Evolutionary conservation across 2,797 vertebrate genomes (phyloP), one percentile per base, ranked within the genome.

Genomic region (Enteromius radiatus): DNA sequence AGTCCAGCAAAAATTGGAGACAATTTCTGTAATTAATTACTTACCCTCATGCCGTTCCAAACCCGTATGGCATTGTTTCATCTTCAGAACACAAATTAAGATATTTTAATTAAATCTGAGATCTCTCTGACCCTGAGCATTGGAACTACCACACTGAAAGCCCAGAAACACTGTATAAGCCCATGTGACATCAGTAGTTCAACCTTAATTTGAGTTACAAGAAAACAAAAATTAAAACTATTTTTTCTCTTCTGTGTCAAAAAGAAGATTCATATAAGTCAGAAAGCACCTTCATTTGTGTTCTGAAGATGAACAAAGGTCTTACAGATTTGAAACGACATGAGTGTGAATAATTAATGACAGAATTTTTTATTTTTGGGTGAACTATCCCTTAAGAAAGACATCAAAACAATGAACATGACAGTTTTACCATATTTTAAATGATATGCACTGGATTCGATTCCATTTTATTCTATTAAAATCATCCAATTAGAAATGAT

Each of bases 401-500:
- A 76, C 15, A 15, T 41, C n/a, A 36, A 41, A 54, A 14, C 19
- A 71, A 71, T 73, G 2, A 31, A 74, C 26, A 59, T 59, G 6
- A 23, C 14, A 59, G 1, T 21, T 28, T 5, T 6, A 61, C 15
- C 17, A 45, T 43, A 45, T 63, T 45, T 76, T 45, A 1, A 73
- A 56, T 33, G 45, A 54, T n/a, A 69, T 43, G 10, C 73, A 59
- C n/a, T 59, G 5, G 2, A 76, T n/a, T 31, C 5, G 0, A n/a
- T 59, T 70, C 4, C 3, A 33, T 21, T 28, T 80, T 2, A 70
- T 79, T 67, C 21, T 1, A 10, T 54, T 68, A 26, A 41, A 21
- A 36, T 70, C 36, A 47, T 21, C 65, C 65, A 59, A 54, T 79
- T 45, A 80, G 43, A 59, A 26, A 71, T 64, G 17, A 59, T 61